phyloP scores from a whole-genome alignment of 1,140 invertebrate genomes.

The Sycophila sp. region DNA sequence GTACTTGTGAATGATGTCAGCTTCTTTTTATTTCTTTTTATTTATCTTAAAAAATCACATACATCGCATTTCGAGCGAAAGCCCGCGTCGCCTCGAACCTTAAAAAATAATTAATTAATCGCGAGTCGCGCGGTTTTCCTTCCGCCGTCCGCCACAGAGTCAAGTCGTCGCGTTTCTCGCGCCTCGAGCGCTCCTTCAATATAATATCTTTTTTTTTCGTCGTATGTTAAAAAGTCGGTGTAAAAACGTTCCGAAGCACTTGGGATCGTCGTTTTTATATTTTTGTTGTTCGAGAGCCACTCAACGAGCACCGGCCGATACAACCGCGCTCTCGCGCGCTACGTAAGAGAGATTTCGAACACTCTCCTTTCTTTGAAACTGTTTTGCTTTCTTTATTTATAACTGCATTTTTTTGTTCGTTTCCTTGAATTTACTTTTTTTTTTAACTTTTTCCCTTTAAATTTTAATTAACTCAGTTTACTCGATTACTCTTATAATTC shows the following conservation, averaged over 20 bases:
- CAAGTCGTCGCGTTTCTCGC: conserved; percentile 27
- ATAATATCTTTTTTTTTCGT: conserved; percentile 16
- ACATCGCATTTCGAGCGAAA: too few relatives aligned
- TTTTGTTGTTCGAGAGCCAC: not conserved
- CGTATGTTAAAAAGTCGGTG: conserved; percentile 35
- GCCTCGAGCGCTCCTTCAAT: not conserved
- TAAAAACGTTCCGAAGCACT: conserved; percentile 37
- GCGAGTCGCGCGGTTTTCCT: not conserved
- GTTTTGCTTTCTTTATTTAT: not conserved
- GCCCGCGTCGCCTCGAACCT: too few relatives aligned
- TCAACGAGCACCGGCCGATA: too few relatives aligned
- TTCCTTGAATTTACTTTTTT: conserved; percentile 39
- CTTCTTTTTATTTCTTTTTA: not conserved
- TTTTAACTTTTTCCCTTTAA: too few relatives aligned
- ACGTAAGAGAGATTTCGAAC: too few relatives aligned
- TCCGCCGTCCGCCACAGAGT: not conserved
- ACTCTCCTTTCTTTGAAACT: not conserved
- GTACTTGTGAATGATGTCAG: too few relatives aligned
- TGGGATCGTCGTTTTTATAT: conserved; percentile 29
- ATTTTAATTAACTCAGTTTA: conserved; percentile 39
- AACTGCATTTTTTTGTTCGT: conserved; percentile 11
- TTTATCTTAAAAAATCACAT: too few relatives aligned
- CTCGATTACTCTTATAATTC: conserved; percentile 9
- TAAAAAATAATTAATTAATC: too few relatives aligned
- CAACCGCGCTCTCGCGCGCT: too few relatives aligned